phyloP scores from a whole-genome alignment of 2,888 invertebrate genomes.

The Craniophora ligustri region DNA sequence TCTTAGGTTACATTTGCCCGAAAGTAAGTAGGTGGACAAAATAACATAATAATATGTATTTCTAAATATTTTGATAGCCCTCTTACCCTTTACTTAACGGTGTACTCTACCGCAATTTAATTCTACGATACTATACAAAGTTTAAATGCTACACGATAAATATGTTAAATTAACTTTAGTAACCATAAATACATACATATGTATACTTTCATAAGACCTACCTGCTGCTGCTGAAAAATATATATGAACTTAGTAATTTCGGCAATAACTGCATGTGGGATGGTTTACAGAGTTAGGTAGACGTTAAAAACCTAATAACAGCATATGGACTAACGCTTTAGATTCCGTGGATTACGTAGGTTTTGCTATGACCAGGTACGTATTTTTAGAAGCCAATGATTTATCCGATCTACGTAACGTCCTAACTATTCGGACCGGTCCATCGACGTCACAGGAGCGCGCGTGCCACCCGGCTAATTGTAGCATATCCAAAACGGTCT shows the following conservation, averaged over 20 bases:
- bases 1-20: too few relatives aligned
- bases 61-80: too few relatives aligned
- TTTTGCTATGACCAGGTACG: constrained; percentile 68
- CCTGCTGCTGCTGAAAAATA: too few relatives aligned
- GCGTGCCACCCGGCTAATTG: constrained; percentile 82
- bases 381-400: constrained; percentile 82
- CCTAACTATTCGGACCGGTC: constrained; percentile 74
- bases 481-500: constrained; percentile 84
- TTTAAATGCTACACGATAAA: too few relatives aligned
- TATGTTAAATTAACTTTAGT: too few relatives aligned
- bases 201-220: neutral
- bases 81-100: too few relatives aligned
- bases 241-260: constrained; percentile 23
- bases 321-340: constrained; percentile 55
- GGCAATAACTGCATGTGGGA: constrained; percentile 11
- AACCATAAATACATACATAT: too few relatives aligned
- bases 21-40: constrained; percentile 17
- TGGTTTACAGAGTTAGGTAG: neutral
- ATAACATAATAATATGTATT: neutral
- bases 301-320: constrained; percentile 62
- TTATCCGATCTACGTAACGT: constrained; percentile 80
- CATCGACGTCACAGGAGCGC: constrained; percentile 82
- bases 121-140: too few relatives aligned
- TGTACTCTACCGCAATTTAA: too few relatives aligned
- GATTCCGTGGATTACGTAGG: constrained; percentile 71